These are phyloP conservation scores for Eudemis profundana DNA, from an alignment of 2,888 invertebrate species.

Conservation along the genomic window DNA sequence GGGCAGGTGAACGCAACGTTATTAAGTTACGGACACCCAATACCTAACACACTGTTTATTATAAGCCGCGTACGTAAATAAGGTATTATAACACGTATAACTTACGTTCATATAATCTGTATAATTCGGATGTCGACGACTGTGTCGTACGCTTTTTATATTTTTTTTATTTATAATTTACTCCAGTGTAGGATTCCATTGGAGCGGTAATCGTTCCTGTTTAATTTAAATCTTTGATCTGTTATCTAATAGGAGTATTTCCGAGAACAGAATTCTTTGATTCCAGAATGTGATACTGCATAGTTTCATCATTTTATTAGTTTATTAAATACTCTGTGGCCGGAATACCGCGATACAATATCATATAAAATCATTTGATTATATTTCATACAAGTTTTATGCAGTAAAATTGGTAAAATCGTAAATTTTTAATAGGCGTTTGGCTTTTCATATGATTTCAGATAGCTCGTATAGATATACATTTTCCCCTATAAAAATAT, in stretches of 20 bases:
- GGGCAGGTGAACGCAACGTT: constrained; percentile 75
- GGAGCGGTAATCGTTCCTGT: constrained; percentile 64
- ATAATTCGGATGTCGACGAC: constrained; percentile 48
- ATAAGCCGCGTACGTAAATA: constrained; percentile 63
- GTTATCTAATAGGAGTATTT: constrained; percentile 78
- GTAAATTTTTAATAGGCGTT: no score
- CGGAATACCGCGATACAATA: background rate
- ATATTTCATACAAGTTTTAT: constrained; percentile 9
- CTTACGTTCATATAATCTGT: constrained; percentile 43
- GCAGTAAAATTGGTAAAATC: background rate
- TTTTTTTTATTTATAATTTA: constrained; percentile 50
- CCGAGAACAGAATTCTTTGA: constrained; percentile 70
- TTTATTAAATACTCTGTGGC: constrained; percentile 72
- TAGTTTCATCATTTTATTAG: constrained; percentile 57
- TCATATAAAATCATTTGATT: constrained; percentile 6
- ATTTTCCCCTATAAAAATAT: no score
- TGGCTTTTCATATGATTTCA: no score
- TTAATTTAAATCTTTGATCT: constrained; percentile 74
- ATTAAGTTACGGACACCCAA: constrained; percentile 75
- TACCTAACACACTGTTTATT: constrained; percentile 65
- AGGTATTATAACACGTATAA: constrained; percentile 61
- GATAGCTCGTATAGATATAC: no score
- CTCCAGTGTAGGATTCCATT: constrained; percentile 54
- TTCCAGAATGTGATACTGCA: constrained; percentile 63
- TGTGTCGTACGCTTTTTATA: constrained; percentile 23